These are phyloP conservation scores for Frankliniella intonsa DNA, from an alignment of 2,888 invertebrate genomes.

Conservation along the genomic window DNA sequence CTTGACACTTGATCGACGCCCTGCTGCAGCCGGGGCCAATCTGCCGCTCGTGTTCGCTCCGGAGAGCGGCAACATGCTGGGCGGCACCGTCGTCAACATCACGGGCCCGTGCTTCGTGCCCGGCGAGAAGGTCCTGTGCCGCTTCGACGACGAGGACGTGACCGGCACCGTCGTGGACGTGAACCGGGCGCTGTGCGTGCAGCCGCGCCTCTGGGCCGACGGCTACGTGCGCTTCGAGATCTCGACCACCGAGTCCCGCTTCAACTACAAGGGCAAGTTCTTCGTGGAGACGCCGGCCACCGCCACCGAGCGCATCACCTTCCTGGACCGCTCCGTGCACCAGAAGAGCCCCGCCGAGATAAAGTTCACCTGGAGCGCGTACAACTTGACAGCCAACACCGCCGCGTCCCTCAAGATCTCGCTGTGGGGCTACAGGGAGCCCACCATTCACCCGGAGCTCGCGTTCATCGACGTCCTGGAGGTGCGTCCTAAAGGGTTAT, in stretches of 20 bases:
- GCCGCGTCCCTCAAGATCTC: conserved; percentile 75
- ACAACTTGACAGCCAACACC: conserved; percentile 76
- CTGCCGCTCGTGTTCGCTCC: conserved; percentile 84
- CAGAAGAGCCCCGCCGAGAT: conserved; percentile 69
- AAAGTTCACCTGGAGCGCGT: conserved; percentile 75
- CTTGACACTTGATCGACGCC: no score
- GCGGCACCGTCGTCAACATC: conserved; percentile 92
- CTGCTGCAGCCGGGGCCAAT: conserved; percentile 65
- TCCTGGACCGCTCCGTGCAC: conserved; percentile 65
- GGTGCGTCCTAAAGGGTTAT: no score
- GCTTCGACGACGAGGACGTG: conserved; percentile 77
- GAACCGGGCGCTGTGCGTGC: conserved; percentile 84
- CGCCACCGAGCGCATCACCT: conserved; percentile 79
- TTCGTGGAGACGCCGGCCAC: conserved; percentile 89
- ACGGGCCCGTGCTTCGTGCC: conserved; percentile 90
- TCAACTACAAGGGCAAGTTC: conserved; percentile 84
- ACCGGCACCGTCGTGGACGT: conserved; percentile 68
- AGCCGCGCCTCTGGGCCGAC: conserved; percentile 79
- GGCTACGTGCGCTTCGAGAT: conserved; percentile 85
- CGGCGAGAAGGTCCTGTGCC: conserved; percentile 70
- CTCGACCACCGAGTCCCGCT: conserved; percentile 74
- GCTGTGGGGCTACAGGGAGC: conserved; percentile 85
- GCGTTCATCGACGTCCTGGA: conserved; percentile 74
- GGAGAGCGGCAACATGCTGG: conserved; percentile 95
- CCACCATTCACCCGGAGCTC: conserved; percentile 72